Conservation (phyloP, 2,113 vertebrate genomes). For the Poicephalus meyeri region DNA sequence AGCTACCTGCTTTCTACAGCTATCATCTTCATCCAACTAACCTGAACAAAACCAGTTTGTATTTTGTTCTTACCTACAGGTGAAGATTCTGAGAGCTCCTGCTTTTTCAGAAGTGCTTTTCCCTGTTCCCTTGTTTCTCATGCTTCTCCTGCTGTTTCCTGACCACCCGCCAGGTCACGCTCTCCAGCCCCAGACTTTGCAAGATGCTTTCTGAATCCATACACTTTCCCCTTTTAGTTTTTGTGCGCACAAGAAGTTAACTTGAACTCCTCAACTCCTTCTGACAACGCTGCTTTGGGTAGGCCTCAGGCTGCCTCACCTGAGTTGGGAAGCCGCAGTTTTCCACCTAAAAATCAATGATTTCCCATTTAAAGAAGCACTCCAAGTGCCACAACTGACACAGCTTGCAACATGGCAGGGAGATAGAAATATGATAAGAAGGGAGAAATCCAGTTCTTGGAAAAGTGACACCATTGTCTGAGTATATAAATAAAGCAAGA, state of each 20-base stretch:
- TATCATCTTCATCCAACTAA: background rate
- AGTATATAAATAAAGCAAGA: slow-evolving; percentile 63
- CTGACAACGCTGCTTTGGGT: background rate
- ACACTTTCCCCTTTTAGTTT: background rate
- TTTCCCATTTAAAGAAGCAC: background rate
- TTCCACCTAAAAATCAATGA: background rate
- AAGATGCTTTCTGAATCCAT: background rate
- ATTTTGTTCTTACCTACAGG: background rate
- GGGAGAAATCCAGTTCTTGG: background rate
- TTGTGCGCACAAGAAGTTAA: background rate
- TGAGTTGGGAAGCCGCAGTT: background rate
- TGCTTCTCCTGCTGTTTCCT: background rate
- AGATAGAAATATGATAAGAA: background rate
- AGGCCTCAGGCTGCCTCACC: background rate
- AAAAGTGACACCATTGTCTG: slow-evolving; percentile 23
- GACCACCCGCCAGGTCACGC: background rate
- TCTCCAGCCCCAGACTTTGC: background rate
- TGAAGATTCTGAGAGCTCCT: background rate
- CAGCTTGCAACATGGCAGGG: background rate
- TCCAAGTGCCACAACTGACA: background rate
- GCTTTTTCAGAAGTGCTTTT: background rate
- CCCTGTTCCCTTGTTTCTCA: background rate
- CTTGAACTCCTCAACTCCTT: background rate
- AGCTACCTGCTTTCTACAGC: background rate
- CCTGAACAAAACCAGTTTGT: background rate